These are phyloP conservation scores for Hyperoodon ampullatus DNA, from an alignment of 2,113 vertebrate genomes.

Conservation along the genomic window DNA sequence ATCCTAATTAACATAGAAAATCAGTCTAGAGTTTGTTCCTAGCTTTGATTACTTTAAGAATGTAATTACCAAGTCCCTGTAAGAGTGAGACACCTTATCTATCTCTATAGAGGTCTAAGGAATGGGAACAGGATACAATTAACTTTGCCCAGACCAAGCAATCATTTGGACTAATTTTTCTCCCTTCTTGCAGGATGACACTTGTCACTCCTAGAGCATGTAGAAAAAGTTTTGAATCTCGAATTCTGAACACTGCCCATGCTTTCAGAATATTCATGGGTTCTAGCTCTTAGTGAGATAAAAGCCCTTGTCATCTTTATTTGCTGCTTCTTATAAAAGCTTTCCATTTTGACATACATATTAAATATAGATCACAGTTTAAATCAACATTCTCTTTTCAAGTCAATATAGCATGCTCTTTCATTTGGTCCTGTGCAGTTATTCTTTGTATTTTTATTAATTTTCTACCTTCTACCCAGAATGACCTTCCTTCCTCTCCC, in stretches of 20 bases:
- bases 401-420: neutral
- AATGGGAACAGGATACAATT: neutral
- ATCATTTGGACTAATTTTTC: neutral
- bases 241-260: neutral
- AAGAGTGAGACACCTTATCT: neutral
- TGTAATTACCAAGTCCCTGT: neutral
- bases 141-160: neutral
- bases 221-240: neutral
- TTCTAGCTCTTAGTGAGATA: neutral
- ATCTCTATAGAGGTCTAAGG: neutral
- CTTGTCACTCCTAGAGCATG: neutral
- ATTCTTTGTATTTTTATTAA: neutral
- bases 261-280: neutral
- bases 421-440: neutral
- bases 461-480: neutral
- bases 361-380: neutral
- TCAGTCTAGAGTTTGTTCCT: neutral
- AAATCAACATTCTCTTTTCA: conserved; percentile 24
- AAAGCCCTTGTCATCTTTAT: neutral
- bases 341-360: neutral
- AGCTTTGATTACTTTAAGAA: neutral
- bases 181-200: neutral
- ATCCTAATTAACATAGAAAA: neutral
- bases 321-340: neutral
- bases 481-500: neutral